Evolutionary conservation across 92 coral and sea anemone genomes (phyloP).

Genomic region (Anthopleura xanthogrammica): DNA sequence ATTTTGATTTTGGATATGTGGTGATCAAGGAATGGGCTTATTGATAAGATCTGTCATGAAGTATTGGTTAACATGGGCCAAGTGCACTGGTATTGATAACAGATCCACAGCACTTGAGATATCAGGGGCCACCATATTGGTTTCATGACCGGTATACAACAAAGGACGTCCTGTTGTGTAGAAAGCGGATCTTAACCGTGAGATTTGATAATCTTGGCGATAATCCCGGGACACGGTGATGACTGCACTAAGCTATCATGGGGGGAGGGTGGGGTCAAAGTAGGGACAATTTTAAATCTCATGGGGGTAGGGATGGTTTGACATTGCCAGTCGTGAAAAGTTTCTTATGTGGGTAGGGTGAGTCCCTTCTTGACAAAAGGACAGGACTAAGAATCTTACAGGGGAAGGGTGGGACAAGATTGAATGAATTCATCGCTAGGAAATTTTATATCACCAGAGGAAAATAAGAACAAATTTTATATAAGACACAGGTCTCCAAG

Average conservation of each 20-base stretch:
- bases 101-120: neutral
- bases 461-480: neutral
- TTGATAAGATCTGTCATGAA: neutral
- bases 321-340: too few relatives aligned
- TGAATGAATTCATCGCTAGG: neutral
- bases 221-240: neutral
- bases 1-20: neutral
- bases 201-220: slow-evolving; percentile 2
- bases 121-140: neutral
- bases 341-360: too few relatives aligned
- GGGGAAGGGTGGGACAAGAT: neutral
- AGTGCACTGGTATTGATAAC: neutral
- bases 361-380: too few relatives aligned
- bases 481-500: neutral
- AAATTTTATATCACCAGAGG: neutral
- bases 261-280: neutral
- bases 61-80: neutral
- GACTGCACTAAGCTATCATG: neutral
- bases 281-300: neutral
- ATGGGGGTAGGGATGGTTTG: neutral
- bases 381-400: neutral
- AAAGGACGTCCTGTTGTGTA: neutral
- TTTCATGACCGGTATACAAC: slow-evolving; percentile 1
- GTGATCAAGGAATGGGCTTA: neutral
- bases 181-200: neutral